These are phyloP conservation scores for Rutilus rutilus DNA, from an alignment of 2,113 vertebrate species.

Conservation along the genomic window DNA sequence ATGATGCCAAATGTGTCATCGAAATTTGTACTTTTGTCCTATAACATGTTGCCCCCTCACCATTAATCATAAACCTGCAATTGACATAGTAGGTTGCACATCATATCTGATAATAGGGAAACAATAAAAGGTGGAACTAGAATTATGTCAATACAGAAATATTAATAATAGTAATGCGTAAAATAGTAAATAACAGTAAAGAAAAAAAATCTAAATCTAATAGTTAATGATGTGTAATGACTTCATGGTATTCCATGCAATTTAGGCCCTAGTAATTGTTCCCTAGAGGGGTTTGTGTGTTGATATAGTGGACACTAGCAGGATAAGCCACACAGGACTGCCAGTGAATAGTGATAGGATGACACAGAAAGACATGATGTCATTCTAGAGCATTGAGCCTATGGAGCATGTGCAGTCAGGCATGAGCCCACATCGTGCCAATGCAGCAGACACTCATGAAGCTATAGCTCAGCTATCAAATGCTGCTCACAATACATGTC, in stretches of 20 bases:
- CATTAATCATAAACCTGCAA: background rate
- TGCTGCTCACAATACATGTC: background rate
- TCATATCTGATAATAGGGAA: background rate
- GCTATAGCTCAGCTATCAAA: constrained; percentile 28
- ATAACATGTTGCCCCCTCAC: background rate
- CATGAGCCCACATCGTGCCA: constrained; percentile 82
- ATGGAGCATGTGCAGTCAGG: constrained; percentile 87
- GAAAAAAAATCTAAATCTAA: background rate
- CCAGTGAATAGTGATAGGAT: constrained; percentile 84
- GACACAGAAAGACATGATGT: constrained; percentile 90
- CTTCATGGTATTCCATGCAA: background rate
- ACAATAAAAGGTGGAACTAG: background rate
- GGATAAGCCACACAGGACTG: constrained; percentile 72
- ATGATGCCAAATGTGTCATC: constrained; percentile 42
- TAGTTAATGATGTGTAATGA: background rate
- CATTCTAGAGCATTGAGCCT: constrained; percentile 83
- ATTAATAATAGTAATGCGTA: background rate
- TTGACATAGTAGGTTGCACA: background rate
- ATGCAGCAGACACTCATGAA: constrained; percentile 53
- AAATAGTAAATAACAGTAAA: background rate
- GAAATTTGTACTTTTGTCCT: background rate
- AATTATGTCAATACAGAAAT: background rate
- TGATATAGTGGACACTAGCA: constrained; percentile 72
- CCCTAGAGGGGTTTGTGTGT: constrained; percentile 73
- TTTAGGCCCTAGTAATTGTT: constrained; percentile 49